These are phyloP conservation scores for Mechanitis mazaeus DNA, from an alignment of 2,888 invertebrate species.

Conservation along the genomic window DNA sequence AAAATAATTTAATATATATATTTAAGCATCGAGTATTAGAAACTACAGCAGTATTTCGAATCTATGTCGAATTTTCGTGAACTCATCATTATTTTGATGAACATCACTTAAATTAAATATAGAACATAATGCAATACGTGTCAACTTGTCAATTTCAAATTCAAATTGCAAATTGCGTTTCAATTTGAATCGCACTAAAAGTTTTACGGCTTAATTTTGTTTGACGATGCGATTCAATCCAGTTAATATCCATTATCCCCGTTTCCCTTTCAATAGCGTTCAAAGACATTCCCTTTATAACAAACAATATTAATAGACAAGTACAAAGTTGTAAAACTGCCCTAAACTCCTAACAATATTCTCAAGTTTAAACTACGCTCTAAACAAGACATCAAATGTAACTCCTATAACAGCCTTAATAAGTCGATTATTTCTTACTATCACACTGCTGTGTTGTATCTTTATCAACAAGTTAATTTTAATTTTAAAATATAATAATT, in stretches of 20 bases:
- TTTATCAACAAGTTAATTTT: background rate
- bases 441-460: conserved; percentile 37
- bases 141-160: conserved; percentile 11
- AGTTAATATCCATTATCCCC: conserved; percentile 21
- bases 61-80: too few relatives aligned
- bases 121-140: background rate
- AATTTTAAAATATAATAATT: conserved; percentile 9
- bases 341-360: conserved; percentile 43
- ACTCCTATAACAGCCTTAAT: conserved; percentile 41
- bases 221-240: conserved; percentile 10
- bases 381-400: conserved; percentile 55
- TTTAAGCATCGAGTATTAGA: too few relatives aligned
- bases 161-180: conserved; percentile 8
- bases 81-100: too few relatives aligned
- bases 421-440: conserved; percentile 36
- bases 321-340: conserved; percentile 39
- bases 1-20: too few relatives aligned
- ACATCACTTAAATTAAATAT: too few relatives aligned
- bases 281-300: conserved; percentile 20
- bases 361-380: conserved; percentile 40
- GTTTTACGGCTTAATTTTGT: conserved; percentile 14
- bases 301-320: conserved; percentile 34
- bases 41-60: too few relatives aligned
- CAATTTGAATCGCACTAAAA: conserved; percentile 13
- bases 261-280: conserved; percentile 21